Evolutionary conservation across 2,797 vertebrate genomes (phyloP), one percentile per base, ranked within the genome.

Genomic region (Hemibagrus guttatus): DNA sequence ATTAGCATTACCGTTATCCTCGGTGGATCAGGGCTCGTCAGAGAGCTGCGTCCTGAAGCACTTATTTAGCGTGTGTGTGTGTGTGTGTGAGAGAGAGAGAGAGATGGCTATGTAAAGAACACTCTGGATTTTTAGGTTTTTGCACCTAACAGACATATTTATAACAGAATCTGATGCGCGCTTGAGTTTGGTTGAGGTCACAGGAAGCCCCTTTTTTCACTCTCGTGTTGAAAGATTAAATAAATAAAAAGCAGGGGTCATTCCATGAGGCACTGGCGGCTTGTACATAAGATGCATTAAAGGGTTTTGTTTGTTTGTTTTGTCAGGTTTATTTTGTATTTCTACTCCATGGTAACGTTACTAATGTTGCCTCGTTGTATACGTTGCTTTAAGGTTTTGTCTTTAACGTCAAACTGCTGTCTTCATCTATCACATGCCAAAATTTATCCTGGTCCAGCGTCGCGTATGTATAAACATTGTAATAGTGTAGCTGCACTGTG

Each of bases 401-500:
- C 95, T 95, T 93, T 91, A 89, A 93, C 92, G 91, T 95, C 95
- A 91, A 94, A 95, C 95, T 95, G 95, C 95, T 96, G 96, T 98
- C 96, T 39, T 95, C 91, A 93, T 93, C 94, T 93, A 93, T 96
- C 96, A 95, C 95, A 96, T 95, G 97, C 96, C 96, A 95, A 96
- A 96, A 96, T 28, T 19, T 28, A 4, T 13, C 96, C 96, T 95
- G 95, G 96, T 97, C 94, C 93, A 94, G 93, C 95, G 95, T 96
- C 96, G 95, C 95, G 93, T 91, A 89, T 91, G 95, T 95, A 97
- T 98, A 97, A 95, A 97, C 93, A 94, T 96, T 96, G 97, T 99
- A 95, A 94, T 98, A 97, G 96, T 96, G 93, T 98, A 98, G 96
- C 92, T 94, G 95, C 96, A 95, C 96, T 97, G 96, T 98, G 97